A percentile compares a stretch with the other conserved stretches of the same genome.
phyloP scores from a whole-genome alignment of 2,888 invertebrate genomes.

The Lampropteryx suffumata region DNA sequence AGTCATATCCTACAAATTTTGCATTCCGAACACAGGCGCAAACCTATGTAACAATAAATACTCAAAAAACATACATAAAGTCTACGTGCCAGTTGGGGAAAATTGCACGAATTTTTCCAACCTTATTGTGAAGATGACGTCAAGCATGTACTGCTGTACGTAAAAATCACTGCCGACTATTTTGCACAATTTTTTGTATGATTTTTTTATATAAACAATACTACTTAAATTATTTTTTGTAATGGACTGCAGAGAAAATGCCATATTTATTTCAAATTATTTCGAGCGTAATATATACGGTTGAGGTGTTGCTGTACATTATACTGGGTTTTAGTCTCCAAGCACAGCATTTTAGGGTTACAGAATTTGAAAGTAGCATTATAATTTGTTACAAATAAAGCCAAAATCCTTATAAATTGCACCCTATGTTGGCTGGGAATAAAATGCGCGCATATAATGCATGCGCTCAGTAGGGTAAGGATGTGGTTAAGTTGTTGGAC shows the following conservation, averaged over 20 bases:
- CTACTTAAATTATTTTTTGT: neutral
- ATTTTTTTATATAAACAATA: neutral
- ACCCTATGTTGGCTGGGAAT: too few relatives aligned
- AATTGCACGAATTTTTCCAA: slow-evolving; percentile 76
- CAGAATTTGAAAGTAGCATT: too few relatives aligned
- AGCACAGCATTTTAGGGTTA: too few relatives aligned
- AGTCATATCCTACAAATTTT: slow-evolving; percentile 51
- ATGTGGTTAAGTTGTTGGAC: too few relatives aligned
- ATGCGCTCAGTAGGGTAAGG: too few relatives aligned
- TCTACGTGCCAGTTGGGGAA: slow-evolving; percentile 51
- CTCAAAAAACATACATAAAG: slow-evolving; percentile 44
- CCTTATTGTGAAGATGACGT: slow-evolving; percentile 39
- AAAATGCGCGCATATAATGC: too few relatives aligned
- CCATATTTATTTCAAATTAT: slow-evolving; percentile 1
- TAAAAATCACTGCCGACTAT: slow-evolving; percentile 10
- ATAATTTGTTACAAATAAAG: too few relatives aligned
- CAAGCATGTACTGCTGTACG: slow-evolving; percentile 23
- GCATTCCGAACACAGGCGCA: slow-evolving; percentile 64
- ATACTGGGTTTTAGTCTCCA: too few relatives aligned
- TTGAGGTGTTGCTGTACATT: neutral
- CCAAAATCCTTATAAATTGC: too few relatives aligned
- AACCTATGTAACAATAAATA: slow-evolving; percentile 47
- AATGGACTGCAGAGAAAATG: slow-evolving; percentile 1
- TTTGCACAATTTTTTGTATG: slow-evolving; percentile 1
- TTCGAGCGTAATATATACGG: neutral